These are phyloP conservation scores for Drosophila parthenogenetica DNA, from an alignment of 2,888 invertebrate genomes.

Conservation along the genomic window DNA sequence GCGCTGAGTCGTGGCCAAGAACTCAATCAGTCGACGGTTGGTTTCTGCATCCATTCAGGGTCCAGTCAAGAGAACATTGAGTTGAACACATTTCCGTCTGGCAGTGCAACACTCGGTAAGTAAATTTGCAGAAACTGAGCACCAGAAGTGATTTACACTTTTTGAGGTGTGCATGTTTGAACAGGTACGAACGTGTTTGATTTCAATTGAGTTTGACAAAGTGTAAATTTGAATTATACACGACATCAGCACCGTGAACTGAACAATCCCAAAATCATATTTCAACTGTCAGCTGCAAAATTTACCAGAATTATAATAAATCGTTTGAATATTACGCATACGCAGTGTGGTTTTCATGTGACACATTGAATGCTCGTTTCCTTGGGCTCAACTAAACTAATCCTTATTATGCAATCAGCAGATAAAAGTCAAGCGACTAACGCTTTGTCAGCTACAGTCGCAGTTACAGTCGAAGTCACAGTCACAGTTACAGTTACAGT, in stretches of 20 bases:
- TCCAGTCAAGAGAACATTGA: constrained; percentile 15
- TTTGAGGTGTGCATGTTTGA: constrained; percentile 1
- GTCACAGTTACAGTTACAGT: constrained; percentile 21
- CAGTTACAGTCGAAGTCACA: constrained; percentile 17
- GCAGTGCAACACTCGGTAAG: constrained; percentile 6
- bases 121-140: constrained; percentile 13
- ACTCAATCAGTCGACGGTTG: background rate
- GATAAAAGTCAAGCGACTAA: constrained; percentile 11
- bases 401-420: constrained; percentile 22
- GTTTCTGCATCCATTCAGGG: background rate
- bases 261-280: constrained; percentile 4
- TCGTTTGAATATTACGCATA: constrained; percentile 22
- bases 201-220: constrained; percentile 12
- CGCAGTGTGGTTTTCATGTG: constrained; percentile 20
- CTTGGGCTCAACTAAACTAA: constrained; percentile 1
- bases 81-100: constrained; percentile 15
- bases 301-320: constrained; percentile 8
- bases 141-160: constrained; percentile 29
- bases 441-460: constrained; percentile 16
- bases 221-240: background rate
- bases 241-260: constrained; percentile 4
- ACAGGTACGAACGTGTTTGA: constrained; percentile 15
- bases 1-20: constrained; percentile 25
- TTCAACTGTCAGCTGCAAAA: background rate
- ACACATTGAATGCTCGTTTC: constrained; percentile 30